Conservation (phyloP, 1,140 invertebrate genomes). For the Ridgeia piscesae region DNA sequence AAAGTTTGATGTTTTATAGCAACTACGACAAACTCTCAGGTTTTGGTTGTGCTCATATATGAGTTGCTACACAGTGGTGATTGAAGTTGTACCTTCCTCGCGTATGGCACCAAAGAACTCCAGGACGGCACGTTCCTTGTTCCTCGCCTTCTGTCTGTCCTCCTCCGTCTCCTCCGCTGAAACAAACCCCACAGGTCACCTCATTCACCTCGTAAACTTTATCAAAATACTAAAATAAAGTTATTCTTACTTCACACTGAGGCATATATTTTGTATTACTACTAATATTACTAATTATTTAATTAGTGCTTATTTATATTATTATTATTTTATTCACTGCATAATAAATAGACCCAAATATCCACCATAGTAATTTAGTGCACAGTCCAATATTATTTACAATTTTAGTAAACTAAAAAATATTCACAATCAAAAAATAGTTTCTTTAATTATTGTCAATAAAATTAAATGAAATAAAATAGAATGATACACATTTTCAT, state of each 20-base stretch:
- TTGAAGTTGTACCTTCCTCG: conserved; percentile 47
- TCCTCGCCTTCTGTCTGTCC: conserved; percentile 45
- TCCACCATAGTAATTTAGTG: background rate
- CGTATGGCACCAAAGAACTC: conserved; percentile 54
- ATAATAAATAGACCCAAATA: background rate
- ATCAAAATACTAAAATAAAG: background rate
- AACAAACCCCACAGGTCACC: background rate
- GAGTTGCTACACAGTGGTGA: conserved; percentile 36
- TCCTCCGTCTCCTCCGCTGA: conserved; percentile 48
- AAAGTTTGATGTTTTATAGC: no score
- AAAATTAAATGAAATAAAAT: no score
- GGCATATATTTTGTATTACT: background rate
- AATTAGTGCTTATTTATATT: no score
- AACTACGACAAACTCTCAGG: background rate
- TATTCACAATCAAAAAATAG: no score
- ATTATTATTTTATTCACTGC: background rate
- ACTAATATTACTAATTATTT: no score
- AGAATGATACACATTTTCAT: no score
- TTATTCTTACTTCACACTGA: background rate
- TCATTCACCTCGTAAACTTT: conserved; percentile 9
- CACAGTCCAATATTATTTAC: background rate
- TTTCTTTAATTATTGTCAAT: background rate
- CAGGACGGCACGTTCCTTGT: conserved; percentile 46
- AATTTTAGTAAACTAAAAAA: no score
- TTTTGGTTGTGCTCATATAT: background rate